Evolutionary conservation across 2,797 vertebrate species (phyloP).

Genomic region (Prunella strophiata): DNA sequence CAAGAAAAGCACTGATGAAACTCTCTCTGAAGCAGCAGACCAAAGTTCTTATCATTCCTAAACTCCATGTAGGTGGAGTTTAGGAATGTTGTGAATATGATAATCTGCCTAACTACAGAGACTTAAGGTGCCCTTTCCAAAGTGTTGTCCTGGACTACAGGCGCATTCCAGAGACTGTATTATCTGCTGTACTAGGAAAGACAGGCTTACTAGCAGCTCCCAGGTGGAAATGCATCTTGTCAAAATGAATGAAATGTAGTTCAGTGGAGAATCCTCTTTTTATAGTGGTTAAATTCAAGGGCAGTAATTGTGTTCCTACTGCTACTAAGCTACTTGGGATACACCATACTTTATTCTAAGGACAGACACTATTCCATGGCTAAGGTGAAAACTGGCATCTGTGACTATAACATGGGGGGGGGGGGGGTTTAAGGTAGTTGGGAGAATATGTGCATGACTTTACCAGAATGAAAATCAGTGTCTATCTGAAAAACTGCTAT

Average conservation of each 20-base stretch:
- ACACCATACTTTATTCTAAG: neutral
- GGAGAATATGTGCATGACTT: neutral
- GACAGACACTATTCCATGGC: neutral
- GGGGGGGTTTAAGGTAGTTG: neutral
- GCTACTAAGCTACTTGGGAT: neutral
- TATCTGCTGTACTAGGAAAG: neutral
- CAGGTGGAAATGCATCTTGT: neutral
- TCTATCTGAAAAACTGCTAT: neutral
- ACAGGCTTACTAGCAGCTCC: neutral
- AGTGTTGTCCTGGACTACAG: neutral
- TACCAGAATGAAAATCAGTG: neutral
- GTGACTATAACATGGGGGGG: neutral
- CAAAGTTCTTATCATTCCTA: neutral
- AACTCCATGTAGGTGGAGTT: neutral
- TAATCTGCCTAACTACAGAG: neutral
- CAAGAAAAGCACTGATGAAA: neutral
- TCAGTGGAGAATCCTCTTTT: neutral
- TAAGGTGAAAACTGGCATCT: neutral
- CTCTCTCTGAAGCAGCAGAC: neutral
- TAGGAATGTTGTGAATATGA: neutral
- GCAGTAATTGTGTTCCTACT: neutral
- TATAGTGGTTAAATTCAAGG: neutral
- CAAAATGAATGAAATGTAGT: neutral
- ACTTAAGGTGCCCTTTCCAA: neutral
- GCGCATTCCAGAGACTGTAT: neutral